Percentiles rank a stretch among this genome's conserved stretches.
Conservation (phyloP, 2,113 vertebrate genomes). For the Axis porcinus region DNA sequence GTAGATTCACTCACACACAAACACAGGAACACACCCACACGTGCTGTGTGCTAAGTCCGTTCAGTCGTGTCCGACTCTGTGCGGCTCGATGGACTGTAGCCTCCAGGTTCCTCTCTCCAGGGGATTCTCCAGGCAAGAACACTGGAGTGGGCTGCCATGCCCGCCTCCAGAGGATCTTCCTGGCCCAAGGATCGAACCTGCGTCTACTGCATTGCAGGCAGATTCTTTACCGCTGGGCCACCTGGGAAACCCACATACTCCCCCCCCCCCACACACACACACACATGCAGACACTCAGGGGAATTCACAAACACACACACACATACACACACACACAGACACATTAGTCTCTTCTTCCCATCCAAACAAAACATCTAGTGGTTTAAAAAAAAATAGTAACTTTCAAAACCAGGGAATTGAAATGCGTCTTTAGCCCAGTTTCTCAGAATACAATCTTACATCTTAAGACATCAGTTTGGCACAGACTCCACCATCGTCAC, state of each 20-base stretch:
- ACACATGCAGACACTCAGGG: neutral
- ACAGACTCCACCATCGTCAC: rapidly evolving
- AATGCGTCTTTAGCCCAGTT: neutral
- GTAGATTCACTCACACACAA: rapidly evolving
- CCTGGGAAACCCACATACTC: neutral
- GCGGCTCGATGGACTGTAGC: neutral
- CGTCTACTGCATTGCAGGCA: neutral
- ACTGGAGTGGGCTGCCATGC: neutral
- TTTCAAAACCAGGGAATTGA: neutral
- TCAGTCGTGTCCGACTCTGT: neutral
- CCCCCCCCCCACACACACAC: rapidly evolving
- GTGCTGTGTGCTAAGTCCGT: neutral
- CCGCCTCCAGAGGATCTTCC: neutral
- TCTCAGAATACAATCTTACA: neutral
- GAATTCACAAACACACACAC: neutral
- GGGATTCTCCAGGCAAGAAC: neutral
- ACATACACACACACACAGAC: rapidly evolving
- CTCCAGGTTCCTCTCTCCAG: neutral
- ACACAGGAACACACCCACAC: neutral
- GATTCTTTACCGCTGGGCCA: neutral
- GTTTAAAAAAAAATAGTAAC: neutral
- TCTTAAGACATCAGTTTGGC: rapidly evolving
- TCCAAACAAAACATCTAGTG: too few species aligned
- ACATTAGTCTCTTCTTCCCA: rapidly evolving
- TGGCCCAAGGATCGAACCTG: neutral